phyloP scores from a whole-genome alignment of 23 tunicate species.

The Halocynthia aurantium region DNA sequence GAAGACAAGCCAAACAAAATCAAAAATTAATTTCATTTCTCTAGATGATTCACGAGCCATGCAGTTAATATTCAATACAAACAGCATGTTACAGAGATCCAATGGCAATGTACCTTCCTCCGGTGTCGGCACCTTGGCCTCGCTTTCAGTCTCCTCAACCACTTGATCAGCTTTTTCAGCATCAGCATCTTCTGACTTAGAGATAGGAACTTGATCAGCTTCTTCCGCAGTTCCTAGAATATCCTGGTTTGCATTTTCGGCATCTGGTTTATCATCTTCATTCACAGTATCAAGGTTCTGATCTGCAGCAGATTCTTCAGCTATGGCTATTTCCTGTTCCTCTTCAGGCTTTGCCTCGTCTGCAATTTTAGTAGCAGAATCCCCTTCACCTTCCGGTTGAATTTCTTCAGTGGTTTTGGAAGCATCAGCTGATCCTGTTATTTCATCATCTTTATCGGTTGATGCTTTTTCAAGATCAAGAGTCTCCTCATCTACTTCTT shows the following conservation, averaged over 20 bases:
- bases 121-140: not conserved
- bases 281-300: not conserved
- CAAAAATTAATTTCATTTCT: no score
- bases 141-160: constrained; percentile 6
- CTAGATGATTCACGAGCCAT: no score
- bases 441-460: constrained; percentile 13
- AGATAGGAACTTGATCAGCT: not conserved
- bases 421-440: not conserved
- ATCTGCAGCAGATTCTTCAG: no score
- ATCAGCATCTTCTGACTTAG: not conserved
- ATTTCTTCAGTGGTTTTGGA: no score
- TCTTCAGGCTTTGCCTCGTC: constrained; percentile 1
- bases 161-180: constrained; percentile 11
- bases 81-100: not conserved
- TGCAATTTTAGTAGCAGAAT: not conserved
- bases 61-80: no score
- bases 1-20: no score
- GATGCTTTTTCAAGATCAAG: constrained; percentile 11
- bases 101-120: constrained; percentile 8
- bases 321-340: not conserved
- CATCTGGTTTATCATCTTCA: not conserved
- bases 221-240: not conserved
- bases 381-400: not conserved
- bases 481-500: constrained; percentile 6
- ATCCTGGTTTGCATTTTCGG: not conserved